Percentiles rank a stretch among this genome's conserved stretches.
Evolutionary conservation across 2,888 invertebrate genomes (phyloP).

Genomic region (Pseudoips prasinana): DNA sequence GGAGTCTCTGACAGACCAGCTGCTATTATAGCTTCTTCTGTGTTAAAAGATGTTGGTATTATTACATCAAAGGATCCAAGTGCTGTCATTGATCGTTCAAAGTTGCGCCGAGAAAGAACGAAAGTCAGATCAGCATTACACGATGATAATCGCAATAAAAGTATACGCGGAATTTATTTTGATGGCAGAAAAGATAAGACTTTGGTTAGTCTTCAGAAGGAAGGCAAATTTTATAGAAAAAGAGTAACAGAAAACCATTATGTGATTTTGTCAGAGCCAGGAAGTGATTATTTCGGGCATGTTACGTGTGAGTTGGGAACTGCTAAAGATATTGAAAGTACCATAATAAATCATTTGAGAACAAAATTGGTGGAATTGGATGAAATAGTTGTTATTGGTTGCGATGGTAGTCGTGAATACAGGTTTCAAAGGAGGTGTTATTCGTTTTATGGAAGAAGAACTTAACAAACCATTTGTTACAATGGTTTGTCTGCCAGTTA

Average conservation of each 20-base stretch:
- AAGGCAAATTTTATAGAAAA: too few relatives aligned
- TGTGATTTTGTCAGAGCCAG: constrained; percentile 1
- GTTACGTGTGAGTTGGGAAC: too few relatives aligned
- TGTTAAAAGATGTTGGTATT: too few relatives aligned
- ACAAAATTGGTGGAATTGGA: too few relatives aligned
- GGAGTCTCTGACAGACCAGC: constrained; percentile 6
- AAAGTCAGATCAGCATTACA: constrained; percentile 7
- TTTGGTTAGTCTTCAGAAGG: too few relatives aligned
- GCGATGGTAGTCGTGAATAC: constrained; percentile 1
- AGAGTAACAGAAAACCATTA: constrained; percentile 1
- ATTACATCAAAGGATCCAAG: too few relatives aligned
- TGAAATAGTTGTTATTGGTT: too few relatives aligned
- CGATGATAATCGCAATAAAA: constrained; percentile 2
- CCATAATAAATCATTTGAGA: too few relatives aligned
- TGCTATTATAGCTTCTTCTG: too few relatives aligned
- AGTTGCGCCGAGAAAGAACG: constrained; percentile 9
- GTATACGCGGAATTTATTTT: neutral
- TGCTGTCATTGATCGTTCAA: constrained; percentile 15
- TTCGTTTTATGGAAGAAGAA: neutral
- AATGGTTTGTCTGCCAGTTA: constrained; percentile 1
- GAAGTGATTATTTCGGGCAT: too few relatives aligned
- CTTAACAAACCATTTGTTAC: neutral
- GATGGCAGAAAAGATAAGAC: constrained; percentile 12
- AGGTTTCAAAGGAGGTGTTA: neutral
- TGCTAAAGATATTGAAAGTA: too few relatives aligned